Conservation (phyloP, 2,113 vertebrate genomes). For the Corythoichthys intestinalis region DNA sequence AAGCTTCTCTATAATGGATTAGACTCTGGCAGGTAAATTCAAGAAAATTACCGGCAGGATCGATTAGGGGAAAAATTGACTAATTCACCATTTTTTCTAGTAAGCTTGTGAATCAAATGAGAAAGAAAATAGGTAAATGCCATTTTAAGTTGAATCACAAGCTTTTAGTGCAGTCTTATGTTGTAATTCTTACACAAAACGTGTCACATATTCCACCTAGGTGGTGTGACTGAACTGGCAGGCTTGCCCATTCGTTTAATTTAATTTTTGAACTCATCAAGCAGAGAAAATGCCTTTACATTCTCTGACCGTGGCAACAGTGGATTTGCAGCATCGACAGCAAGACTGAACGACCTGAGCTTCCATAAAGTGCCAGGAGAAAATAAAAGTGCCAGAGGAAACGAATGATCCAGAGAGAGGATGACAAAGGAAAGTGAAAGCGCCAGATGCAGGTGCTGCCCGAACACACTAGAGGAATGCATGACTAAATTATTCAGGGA, state of each 20-base stretch:
- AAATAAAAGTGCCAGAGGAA: slow-evolving; percentile 13
- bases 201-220: slow-evolving; percentile 47
- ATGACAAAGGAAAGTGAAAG: slow-evolving; percentile 29
- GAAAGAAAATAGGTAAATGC: slow-evolving; percentile 17
- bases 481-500: slow-evolving; percentile 47
- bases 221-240: slow-evolving; percentile 36
- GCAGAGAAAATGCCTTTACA: slow-evolving; percentile 35
- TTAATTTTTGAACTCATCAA: slow-evolving; percentile 40
- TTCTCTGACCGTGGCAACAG: slow-evolving; percentile 30
- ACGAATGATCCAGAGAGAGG: slow-evolving; percentile 17
- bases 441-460: slow-evolving; percentile 53
- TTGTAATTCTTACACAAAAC: slow-evolving; percentile 44
- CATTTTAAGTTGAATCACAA: slow-evolving; percentile 30
- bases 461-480: slow-evolving; percentile 53
- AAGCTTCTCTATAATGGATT: slow-evolving; percentile 7
- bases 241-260: slow-evolving; percentile 39
- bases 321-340: slow-evolving; percentile 33
- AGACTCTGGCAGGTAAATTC: background rate
- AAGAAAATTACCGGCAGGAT: slow-evolving; percentile 3
- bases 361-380: slow-evolving; percentile 26
- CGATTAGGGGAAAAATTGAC: background rate
- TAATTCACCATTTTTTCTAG: background rate
- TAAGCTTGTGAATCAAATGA: slow-evolving; percentile 15
- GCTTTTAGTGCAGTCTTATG: slow-evolving; percentile 39
- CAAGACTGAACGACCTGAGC: slow-evolving; percentile 47